Percentiles rank a stretch among this genome's conserved stretches.
These are phyloP conservation scores for Drosophila pectinifera DNA, from an alignment of 1,140 invertebrate species.

Conservation along the genomic window DNA sequence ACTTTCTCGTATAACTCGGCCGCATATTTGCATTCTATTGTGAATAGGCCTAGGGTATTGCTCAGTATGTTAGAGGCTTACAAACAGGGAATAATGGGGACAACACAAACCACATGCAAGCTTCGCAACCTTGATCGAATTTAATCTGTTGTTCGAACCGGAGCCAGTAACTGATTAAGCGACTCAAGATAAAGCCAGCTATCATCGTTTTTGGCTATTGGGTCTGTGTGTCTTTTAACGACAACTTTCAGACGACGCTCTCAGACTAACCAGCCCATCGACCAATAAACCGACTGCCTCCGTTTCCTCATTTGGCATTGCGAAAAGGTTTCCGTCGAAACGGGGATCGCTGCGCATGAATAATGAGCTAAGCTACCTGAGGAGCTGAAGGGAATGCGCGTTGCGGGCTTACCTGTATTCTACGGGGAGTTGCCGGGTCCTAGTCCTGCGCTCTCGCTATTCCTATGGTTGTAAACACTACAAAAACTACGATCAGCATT, in stretches of 20 bases:
- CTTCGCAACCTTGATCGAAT: conserved; percentile 39
- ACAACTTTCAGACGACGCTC: conserved; percentile 31
- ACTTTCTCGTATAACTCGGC: no score
- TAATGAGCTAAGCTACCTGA: conserved; percentile 36
- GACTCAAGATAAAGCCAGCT: conserved; percentile 35
- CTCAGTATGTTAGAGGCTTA: not conserved
- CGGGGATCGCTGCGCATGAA: conserved; percentile 31
- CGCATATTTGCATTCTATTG: no score
- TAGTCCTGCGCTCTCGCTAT: conserved; percentile 38
- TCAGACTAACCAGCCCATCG: conserved; percentile 19
- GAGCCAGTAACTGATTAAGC: conserved; percentile 44
- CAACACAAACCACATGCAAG: conserved; percentile 19
- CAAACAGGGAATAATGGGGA: not conserved
- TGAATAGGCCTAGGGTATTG: not conserved
- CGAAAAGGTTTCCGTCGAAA: conserved; percentile 49
- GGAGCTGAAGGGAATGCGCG: not conserved
- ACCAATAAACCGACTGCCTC: conserved; percentile 29
- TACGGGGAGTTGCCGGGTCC: conserved; percentile 32
- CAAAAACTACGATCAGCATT: conserved; percentile 73
- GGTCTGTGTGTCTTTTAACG: conserved; percentile 11
- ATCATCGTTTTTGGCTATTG: conserved; percentile 25
- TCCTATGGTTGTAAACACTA: conserved; percentile 54
- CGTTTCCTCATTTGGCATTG: conserved; percentile 37
- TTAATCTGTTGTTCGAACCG: conserved; percentile 33
- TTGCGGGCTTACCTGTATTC: conserved; percentile 30